Conservation (phyloP, 2,888 invertebrate genomes). For the Idaea straminata region DNA sequence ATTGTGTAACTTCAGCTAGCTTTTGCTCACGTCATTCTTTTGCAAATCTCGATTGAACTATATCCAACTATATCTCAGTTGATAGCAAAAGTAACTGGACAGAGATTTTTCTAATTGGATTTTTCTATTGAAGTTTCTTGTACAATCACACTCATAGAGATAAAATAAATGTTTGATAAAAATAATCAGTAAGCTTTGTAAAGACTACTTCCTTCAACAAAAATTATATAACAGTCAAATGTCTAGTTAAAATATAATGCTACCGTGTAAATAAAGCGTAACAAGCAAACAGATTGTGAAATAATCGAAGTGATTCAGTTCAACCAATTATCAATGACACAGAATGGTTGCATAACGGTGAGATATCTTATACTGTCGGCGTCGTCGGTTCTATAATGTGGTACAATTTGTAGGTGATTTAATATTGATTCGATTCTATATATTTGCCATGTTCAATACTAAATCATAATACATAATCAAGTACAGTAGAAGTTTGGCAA, state of each 20-base stretch:
- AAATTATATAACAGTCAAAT: not conserved
- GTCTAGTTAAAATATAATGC: not conserved
- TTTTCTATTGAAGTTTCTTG: too few relatives aligned
- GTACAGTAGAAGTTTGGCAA: not conserved
- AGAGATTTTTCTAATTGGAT: too few relatives aligned
- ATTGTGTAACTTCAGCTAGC: not conserved
- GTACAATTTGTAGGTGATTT: slow-evolving; percentile 42
- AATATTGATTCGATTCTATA: slow-evolving; percentile 17
- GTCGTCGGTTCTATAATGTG: slow-evolving; percentile 43
- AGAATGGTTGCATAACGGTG: slow-evolving; percentile 45
- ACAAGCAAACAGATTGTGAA: slow-evolving; percentile 22
- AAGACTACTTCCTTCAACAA: too few relatives aligned
- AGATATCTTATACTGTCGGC: slow-evolving; percentile 32
- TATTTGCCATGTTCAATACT: not conserved
- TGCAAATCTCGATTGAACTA: not conserved
- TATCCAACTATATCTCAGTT: not conserved
- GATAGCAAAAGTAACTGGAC: not conserved
- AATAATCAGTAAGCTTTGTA: too few relatives aligned
- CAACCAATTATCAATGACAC: slow-evolving; percentile 55
- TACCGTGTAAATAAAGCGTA: slow-evolving; percentile 9
- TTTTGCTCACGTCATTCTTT: not conserved
- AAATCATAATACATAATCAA: slow-evolving; percentile 4
- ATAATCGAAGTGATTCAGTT: slow-evolving; percentile 35
- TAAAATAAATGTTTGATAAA: too few relatives aligned
- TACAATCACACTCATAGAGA: too few relatives aligned